A percentile compares a stretch with the other conserved stretches of the same genome.
phyloP scores from a whole-genome alignment of 2,113 vertebrate genomes.

The Probosciger aterrimus region DNA sequence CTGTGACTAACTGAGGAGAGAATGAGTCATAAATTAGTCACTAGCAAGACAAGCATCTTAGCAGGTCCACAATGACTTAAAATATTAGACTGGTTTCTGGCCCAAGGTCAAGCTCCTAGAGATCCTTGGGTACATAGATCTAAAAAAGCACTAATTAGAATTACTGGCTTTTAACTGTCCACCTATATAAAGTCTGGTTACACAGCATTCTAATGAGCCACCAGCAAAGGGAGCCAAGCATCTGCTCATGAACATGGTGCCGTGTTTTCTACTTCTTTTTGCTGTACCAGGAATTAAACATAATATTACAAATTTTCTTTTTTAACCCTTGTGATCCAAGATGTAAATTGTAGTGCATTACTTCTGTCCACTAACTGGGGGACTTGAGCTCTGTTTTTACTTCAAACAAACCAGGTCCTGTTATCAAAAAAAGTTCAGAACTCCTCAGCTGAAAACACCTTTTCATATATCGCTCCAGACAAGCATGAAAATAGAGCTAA shows the following conservation, averaged over 20 bases:
- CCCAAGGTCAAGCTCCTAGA: neutral
- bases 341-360: neutral
- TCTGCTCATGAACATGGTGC: neutral
- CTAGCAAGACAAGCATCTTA: constrained; percentile 7
- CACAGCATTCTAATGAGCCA: neutral
- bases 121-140: neutral
- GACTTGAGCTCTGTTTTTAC: neutral
- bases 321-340: neutral
- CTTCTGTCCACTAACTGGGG: neutral
- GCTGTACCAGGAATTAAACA: neutral
- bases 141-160: neutral
- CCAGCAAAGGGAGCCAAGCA: neutral
- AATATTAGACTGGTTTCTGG: neutral
- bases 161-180: neutral
- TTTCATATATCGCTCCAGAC: neutral
- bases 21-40: constrained; percentile 45
- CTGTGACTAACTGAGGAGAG: neutral
- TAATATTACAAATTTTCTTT: neutral
- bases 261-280: neutral
- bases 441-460: neutral
- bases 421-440: neutral
- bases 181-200: neutral
- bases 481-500: constrained; percentile 3
- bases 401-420: neutral
- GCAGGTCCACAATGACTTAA: neutral